Evolutionary conservation across 2,888 invertebrate species (phyloP).

Genomic region (Punctoribates punctum): DNA sequence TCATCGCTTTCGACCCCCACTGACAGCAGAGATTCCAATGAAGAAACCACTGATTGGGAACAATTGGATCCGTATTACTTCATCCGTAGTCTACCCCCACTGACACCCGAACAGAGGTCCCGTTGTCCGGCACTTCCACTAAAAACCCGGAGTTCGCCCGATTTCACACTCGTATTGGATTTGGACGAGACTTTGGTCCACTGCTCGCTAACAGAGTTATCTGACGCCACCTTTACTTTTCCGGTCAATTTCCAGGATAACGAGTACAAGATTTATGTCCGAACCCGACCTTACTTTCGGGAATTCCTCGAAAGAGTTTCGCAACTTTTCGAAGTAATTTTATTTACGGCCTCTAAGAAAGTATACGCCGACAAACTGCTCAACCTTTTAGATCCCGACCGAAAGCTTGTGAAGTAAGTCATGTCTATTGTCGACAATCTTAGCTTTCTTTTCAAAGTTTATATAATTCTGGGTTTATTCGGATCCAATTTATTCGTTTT

Average conservation of each 20-base stretch:
- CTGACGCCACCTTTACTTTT: conserved; percentile 88
- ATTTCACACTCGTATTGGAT: conserved; percentile 71
- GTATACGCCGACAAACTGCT: conserved; percentile 91
- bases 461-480: too few species aligned
- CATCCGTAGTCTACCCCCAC: conserved; percentile 81
- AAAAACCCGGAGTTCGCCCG: conserved; percentile 85
- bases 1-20: neutral
- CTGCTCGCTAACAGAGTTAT: conserved; percentile 83
- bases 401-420: conserved; percentile 76
- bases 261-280: conserved; percentile 74
- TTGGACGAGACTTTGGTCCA: conserved; percentile 94
- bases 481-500: too few species aligned
- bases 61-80: conserved; percentile 63
- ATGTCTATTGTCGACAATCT: neutral
- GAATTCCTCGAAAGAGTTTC: conserved; percentile 88
- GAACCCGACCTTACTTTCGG: conserved; percentile 83
- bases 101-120: conserved; percentile 70
- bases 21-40: neutral
- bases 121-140: conserved; percentile 79
- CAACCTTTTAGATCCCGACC: conserved; percentile 81
- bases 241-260: conserved; percentile 87
- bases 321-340: conserved; percentile 80
- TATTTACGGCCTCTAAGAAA: conserved; percentile 92
- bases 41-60: conserved; percentile 36
- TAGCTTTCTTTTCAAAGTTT: too few species aligned